A percentile compares a stretch with the other conserved stretches of the same genome.
Conservation (phyloP, 2,888 invertebrate genomes). For the Erebia palarica region DNA sequence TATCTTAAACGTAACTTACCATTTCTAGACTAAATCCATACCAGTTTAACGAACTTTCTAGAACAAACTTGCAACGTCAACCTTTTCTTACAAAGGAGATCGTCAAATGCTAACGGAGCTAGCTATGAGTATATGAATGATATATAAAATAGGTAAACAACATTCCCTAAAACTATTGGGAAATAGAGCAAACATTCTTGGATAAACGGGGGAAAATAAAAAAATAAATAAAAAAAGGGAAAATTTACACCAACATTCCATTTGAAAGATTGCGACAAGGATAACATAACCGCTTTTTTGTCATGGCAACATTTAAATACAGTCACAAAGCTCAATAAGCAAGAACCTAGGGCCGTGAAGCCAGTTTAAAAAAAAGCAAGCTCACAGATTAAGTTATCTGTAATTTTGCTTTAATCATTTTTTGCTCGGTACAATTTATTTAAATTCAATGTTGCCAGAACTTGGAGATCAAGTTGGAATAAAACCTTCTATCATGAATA, state of each 20-base stretch:
- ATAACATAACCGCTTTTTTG: conserved; percentile 57
- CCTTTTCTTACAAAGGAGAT: conserved; percentile 70
- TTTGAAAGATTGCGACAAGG: conserved; percentile 77
- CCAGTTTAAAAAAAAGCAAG: background rate
- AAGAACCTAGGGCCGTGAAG: background rate
- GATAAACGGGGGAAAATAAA: conserved; percentile 58
- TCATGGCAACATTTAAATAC: conserved; percentile 67
- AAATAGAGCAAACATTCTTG: conserved; percentile 84
- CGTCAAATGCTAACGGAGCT: conserved; percentile 65
- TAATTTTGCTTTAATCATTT: conserved; percentile 9
- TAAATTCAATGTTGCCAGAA: conserved; percentile 68
- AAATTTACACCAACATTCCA: conserved; percentile 87
- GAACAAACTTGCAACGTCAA: conserved; percentile 69
- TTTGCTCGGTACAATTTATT: too few relatives aligned
- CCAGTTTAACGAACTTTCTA: conserved; percentile 42
- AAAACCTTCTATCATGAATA: conserved; percentile 42
- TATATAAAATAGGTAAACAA: conserved; percentile 53
- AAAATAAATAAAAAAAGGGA: conserved; percentile 52
- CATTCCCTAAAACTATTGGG: conserved; percentile 78
- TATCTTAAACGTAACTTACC: conserved; percentile 57
- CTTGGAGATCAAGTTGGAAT: conserved; percentile 77
- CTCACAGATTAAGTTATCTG: background rate
- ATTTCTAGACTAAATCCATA: conserved; percentile 39
- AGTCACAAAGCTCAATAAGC: background rate
- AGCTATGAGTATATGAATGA: conserved; percentile 75